Conservation (phyloP, 1,140 invertebrate species). For the Drosophila nebulosa region DNA sequence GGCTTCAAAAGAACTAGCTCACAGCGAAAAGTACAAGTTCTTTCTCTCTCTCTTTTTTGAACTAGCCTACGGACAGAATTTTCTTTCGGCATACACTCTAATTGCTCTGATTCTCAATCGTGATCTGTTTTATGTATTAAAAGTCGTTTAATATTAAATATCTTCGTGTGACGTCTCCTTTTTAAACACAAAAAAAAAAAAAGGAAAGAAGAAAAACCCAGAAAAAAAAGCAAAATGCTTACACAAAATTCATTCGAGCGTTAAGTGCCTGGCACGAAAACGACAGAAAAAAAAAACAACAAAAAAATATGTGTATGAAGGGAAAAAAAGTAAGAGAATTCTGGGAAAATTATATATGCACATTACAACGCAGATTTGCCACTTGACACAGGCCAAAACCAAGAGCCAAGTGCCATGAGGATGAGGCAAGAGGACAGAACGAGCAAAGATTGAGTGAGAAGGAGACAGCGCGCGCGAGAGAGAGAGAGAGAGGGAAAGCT, state of each 20-base stretch:
- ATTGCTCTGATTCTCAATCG: background rate
- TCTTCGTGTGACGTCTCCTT: background rate
- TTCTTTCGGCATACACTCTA: background rate
- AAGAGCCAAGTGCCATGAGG: background rate
- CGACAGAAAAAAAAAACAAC: conserved; percentile 6
- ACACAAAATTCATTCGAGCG: conserved; percentile 63
- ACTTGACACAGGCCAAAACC: conserved; percentile 40
- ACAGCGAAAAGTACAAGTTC: too few species aligned
- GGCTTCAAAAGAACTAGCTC: background rate
- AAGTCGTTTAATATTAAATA: background rate
- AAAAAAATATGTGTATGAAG: background rate
- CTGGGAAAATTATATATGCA: conserved; percentile 68
- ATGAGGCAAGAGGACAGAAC: background rate
- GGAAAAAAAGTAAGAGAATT: conserved; percentile 16
- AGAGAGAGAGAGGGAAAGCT: conserved; percentile 7
- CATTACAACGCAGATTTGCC: conserved; percentile 73
- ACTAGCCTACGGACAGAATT: too few species aligned
- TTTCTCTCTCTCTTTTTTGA: too few species aligned
- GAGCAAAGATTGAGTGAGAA: background rate
- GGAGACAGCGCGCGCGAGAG: background rate
- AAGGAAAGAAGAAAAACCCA: background rate
- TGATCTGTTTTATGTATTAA: background rate
- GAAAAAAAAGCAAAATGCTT: conserved; percentile 37
- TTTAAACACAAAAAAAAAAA: background rate
- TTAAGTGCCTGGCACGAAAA: conserved; percentile 43